Evolutionary conservation across 2,113 vertebrate species (phyloP).

Genomic region (Oreotrochilus melanogaster): DNA sequence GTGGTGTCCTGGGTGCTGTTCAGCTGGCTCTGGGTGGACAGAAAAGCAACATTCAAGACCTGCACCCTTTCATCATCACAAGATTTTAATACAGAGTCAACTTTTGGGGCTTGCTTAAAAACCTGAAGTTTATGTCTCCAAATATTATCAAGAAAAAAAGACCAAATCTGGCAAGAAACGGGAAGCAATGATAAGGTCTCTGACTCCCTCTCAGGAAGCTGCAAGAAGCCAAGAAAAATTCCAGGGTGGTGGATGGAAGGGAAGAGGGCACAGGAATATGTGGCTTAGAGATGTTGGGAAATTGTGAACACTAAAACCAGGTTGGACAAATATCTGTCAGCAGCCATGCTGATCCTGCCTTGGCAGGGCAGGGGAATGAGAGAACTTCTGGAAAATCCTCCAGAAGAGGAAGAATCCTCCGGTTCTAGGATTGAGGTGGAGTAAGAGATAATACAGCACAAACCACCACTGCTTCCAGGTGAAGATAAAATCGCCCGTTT

Average conservation of each 20-base stretch:
- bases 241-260: fast-evolving
- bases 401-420: no score
- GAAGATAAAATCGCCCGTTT: fast-evolving
- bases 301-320: neutral
- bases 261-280: neutral
- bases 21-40: neutral
- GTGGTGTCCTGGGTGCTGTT: neutral
- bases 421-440: neutral
- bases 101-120: neutral
- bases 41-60: neutral
- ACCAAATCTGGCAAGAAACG: neutral
- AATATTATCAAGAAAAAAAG: neutral
- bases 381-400: neutral
- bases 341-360: neutral
- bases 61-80: fast-evolving
- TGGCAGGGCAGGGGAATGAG: neutral
- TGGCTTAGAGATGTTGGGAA: neutral
- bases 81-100: neutral
- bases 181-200: neutral
- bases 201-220: neutral
- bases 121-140: neutral
- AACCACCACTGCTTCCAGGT: fast-evolving
- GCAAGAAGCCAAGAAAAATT: neutral
- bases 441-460: no score
- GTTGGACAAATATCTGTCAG: neutral